phyloP scores from a whole-genome alignment of 2,797 vertebrate species.

The Sebastiscus albofasciatus region DNA sequence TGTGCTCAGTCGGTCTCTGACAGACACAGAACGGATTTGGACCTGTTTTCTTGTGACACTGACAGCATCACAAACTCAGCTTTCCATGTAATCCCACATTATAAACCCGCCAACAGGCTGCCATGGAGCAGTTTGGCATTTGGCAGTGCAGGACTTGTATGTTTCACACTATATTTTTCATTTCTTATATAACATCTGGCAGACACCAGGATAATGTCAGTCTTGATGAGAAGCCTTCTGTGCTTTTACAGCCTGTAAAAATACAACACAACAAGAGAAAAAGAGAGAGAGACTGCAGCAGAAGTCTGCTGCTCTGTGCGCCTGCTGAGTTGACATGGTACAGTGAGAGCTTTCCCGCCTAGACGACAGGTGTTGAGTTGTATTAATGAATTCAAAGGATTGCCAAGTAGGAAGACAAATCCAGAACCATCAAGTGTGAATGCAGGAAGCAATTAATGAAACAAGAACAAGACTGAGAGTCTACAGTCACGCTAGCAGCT shows the following conservation, averaged over 20 bases:
- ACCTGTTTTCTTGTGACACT: conserved; percentile 25
- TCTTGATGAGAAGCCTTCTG: conserved; percentile 46
- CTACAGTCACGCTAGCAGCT: background rate
- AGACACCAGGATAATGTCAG: conserved; percentile 36
- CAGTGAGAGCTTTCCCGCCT: background rate
- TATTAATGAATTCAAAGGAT: background rate
- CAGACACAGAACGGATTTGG: background rate
- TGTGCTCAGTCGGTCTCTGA: background rate
- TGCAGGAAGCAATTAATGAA: background rate
- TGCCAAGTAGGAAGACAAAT: background rate
- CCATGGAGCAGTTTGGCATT: conserved; percentile 16
- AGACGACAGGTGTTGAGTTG: background rate
- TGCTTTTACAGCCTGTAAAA: conserved; percentile 54
- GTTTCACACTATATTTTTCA: conserved; percentile 40
- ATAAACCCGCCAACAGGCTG: conserved; percentile 16
- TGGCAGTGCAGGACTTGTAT: conserved; percentile 29
- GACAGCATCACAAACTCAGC: conserved; percentile 26
- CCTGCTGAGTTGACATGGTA: background rate
- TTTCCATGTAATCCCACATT: conserved; percentile 31
- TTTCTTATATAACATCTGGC: conserved; percentile 55
- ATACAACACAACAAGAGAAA: conserved; percentile 39
- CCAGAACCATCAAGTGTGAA: background rate
- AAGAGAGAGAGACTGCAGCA: background rate
- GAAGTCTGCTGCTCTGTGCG: background rate
- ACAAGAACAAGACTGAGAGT: background rate